Evolutionary conservation across 2,888 invertebrate species (phyloP).

Genomic region (Exephanes ischioxanthus): DNA sequence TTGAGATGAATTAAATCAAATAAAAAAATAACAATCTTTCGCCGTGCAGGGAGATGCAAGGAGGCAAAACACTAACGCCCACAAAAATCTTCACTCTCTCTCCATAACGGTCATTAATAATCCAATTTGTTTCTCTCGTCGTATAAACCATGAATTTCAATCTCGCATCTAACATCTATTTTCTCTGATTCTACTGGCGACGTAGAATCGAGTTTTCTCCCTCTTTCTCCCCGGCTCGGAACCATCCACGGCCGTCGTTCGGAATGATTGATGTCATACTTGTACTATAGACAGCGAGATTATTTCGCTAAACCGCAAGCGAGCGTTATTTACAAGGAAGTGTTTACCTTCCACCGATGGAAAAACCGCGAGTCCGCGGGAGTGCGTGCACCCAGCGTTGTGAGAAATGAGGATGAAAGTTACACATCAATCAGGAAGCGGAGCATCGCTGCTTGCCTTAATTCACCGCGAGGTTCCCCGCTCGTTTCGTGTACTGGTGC

Average conservation of each 20-base stretch:
- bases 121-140: constrained; percentile 9
- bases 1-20: no score
- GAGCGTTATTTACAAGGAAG: constrained; percentile 61
- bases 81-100: neutral
- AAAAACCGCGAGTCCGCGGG: constrained; percentile 32
- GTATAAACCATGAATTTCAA: constrained; percentile 1
- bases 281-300: constrained; percentile 17
- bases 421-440: constrained; percentile 66
- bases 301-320: constrained; percentile 45
- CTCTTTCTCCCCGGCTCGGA: constrained; percentile 4
- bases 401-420: constrained; percentile 61
- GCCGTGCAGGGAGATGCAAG: no score
- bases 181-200: neutral
- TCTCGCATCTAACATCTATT: constrained; percentile 16
- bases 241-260: constrained; percentile 11
- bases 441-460: constrained; percentile 45
- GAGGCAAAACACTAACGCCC: neutral
- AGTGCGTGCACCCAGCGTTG: neutral
- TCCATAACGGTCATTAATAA: constrained; percentile 13
- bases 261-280: constrained; percentile 53
- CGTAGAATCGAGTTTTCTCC: constrained; percentile 5
- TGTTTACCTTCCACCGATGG: constrained; percentile 52
- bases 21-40: no score
- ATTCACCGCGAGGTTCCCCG: neutral
- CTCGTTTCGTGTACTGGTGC: constrained; percentile 14